Conservation (phyloP, 2,888 invertebrate species). For the Drosophila parthenogenetica region DNA sequence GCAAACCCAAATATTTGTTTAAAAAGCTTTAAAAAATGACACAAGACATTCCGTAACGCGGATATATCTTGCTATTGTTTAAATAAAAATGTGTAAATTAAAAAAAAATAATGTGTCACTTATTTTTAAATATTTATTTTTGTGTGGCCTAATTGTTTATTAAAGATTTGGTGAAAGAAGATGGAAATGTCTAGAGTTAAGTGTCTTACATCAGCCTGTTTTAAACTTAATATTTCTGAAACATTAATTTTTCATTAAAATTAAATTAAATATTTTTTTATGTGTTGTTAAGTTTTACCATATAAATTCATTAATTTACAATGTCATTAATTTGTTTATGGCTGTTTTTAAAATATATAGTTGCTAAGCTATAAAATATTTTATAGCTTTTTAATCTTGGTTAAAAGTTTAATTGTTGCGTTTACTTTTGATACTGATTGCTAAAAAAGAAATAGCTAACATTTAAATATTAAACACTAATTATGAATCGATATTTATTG, state of each 20-base stretch:
- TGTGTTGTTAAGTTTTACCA: background rate
- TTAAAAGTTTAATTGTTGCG: background rate
- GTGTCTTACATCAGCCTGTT: too few relatives aligned
- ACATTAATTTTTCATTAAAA: background rate
- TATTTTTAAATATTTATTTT: constrained; percentile 9
- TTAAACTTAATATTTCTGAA: background rate
- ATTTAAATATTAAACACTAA: too few relatives aligned
- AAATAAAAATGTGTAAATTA: constrained; percentile 21
- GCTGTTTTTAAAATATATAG: background rate
- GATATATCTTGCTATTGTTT: background rate
- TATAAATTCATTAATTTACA: background rate
- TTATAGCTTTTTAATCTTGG: background rate
- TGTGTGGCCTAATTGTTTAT: too few relatives aligned
- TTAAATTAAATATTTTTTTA: background rate
- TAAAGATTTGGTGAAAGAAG: too few relatives aligned
- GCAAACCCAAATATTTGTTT: constrained; percentile 40
- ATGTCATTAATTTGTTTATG: background rate
- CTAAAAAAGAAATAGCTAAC: too few relatives aligned
- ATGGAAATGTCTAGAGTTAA: too few relatives aligned
- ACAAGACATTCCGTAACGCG: constrained; percentile 13
- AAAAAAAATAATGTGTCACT: too few relatives aligned
- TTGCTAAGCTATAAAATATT: background rate
- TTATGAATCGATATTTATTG: too few relatives aligned
- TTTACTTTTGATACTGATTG: too few relatives aligned
- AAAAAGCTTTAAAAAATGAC: constrained; percentile 30